phyloP scores from a whole-genome alignment of 2,888 invertebrate species.

The Oxyteleia sp. region DNA sequence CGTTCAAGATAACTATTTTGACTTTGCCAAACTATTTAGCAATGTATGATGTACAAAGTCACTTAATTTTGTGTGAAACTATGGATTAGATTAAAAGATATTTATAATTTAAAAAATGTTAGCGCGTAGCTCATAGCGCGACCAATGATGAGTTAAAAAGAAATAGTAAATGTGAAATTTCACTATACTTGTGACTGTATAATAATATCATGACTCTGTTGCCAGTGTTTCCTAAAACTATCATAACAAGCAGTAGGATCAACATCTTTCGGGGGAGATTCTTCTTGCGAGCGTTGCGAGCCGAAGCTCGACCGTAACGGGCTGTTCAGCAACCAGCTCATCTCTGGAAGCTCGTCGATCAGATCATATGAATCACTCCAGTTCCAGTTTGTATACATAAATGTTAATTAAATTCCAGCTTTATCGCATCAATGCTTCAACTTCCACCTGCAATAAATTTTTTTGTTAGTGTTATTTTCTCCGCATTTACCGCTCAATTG shows the following conservation, averaged over 20 bases:
- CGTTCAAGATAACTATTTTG: too few relatives aligned
- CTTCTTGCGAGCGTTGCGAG: constrained; percentile 90
- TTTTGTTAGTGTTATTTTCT: too few relatives aligned
- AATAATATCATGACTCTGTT: constrained; percentile 95
- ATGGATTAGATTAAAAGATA: too few relatives aligned
- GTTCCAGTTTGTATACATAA: constrained; percentile 66
- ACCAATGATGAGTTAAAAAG: too few relatives aligned
- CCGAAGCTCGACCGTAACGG: constrained; percentile 89
- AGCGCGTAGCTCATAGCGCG: too few relatives aligned
- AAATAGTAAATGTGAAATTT: too few relatives aligned
- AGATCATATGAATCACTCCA: constrained; percentile 53
- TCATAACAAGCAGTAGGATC: constrained; percentile 97
- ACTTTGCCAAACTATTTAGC: too few relatives aligned
- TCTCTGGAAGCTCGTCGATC: constrained; percentile 81
- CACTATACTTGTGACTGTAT: constrained; percentile 90
- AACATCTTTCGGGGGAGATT: constrained; percentile 91
- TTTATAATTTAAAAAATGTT: too few relatives aligned
- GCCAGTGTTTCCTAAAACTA: constrained; percentile 98
- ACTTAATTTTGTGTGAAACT: too few relatives aligned
- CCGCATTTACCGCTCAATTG: not conserved
- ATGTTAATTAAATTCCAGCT: constrained; percentile 22
- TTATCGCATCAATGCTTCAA: constrained; percentile 40
- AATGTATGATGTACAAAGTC: too few relatives aligned
- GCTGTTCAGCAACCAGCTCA: constrained; percentile 92
- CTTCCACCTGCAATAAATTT: constrained; percentile 54